These are phyloP conservation scores for Microctonus aethiopoides DNA, from an alignment of 2,888 invertebrate species.

Conservation along the genomic window DNA sequence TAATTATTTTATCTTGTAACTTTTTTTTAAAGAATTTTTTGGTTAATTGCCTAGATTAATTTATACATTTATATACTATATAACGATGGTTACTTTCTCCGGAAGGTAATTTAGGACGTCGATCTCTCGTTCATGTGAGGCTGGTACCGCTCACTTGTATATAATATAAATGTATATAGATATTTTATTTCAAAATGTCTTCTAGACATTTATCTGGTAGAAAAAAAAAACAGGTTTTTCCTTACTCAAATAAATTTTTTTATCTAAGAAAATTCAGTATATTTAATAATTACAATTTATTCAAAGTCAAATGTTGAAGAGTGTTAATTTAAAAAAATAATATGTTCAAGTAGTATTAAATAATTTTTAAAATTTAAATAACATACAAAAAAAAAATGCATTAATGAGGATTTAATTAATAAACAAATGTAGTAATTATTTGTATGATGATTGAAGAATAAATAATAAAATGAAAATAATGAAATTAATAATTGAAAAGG, in stretches of 20 bases:
- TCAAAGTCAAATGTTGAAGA: neutral
- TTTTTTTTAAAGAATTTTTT: slow-evolving; percentile 10
- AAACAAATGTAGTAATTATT: too few relatives aligned
- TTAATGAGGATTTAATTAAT: too few relatives aligned
- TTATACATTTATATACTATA: neutral
- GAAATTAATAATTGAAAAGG: too few relatives aligned
- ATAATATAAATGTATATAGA: neutral
- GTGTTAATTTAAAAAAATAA: too few relatives aligned
- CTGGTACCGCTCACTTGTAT: neutral
- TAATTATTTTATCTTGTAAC: neutral
- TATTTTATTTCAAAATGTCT: neutral
- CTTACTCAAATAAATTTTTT: neutral
- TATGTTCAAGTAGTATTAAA: too few relatives aligned
- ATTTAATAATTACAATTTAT: neutral
- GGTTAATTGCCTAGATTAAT: neutral
- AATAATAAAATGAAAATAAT: too few relatives aligned
- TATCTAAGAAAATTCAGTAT: neutral
- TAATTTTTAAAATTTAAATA: too few relatives aligned
- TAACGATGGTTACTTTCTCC: slow-evolving; percentile 11
- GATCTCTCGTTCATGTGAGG: slow-evolving; percentile 10
- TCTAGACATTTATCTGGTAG: neutral
- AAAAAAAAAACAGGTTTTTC: neutral
- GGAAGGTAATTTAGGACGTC: slow-evolving; percentile 20
- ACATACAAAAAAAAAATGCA: too few relatives aligned
- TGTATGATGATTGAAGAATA: too few relatives aligned